Percentiles rank a stretch among this genome's conserved stretches.
These are phyloP conservation scores for Pangasianodon hypophthalmus DNA, from an alignment of 2,113 vertebrate species.

Conservation along the genomic window DNA sequence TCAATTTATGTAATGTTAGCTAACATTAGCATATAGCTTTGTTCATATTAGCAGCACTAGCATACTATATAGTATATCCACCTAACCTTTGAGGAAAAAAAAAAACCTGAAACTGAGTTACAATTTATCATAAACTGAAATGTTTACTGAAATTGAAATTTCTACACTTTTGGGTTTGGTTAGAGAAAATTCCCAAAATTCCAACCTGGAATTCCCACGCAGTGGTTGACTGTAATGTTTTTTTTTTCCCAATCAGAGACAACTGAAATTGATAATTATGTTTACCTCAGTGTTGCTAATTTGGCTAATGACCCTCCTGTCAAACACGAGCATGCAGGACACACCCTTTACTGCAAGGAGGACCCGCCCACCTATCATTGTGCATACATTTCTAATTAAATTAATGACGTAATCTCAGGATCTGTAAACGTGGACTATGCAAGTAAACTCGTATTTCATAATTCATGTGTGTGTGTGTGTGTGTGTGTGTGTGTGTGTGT, in stretches of 20 bases:
- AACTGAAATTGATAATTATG: not conserved
- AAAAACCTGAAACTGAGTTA: too few species aligned
- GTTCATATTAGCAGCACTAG: too few species aligned
- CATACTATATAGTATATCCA: not conserved
- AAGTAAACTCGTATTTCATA: not conserved
- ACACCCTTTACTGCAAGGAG: not conserved
- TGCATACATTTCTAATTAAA: not conserved
- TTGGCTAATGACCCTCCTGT: not conserved
- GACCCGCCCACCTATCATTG: not conserved
- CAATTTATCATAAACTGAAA: too few species aligned
- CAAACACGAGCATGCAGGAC: not conserved
- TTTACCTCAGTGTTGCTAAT: not conserved
- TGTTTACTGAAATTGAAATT: not conserved
- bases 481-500: not conserved
- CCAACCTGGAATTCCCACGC: not conserved
- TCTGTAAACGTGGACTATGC: not conserved
- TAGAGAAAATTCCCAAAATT: not conserved
- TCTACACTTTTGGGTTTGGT: not conserved
- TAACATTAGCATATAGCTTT: not conserved
- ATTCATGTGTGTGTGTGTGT: not conserved
- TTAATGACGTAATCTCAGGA: not conserved
- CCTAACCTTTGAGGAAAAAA: not conserved
- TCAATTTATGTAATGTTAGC: not conserved
- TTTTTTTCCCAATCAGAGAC: not conserved
- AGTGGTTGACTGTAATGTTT: not conserved